These are phyloP conservation scores for Malachius bipustulatus DNA, from an alignment of 2,888 invertebrate species.

Conservation along the genomic window DNA sequence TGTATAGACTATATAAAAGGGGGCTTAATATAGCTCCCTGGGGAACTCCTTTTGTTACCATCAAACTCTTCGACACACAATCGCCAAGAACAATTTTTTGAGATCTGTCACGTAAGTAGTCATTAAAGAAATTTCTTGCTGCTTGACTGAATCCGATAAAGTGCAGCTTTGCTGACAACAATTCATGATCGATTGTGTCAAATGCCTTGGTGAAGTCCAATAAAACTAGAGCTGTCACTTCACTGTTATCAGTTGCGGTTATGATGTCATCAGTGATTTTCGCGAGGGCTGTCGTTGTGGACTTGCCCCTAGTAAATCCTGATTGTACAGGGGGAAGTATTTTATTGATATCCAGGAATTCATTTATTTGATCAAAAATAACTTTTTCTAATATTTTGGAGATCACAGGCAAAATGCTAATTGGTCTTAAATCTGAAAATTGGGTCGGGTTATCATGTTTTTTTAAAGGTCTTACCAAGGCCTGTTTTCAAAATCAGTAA, in stretches of 20 bases:
- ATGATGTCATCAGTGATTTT: background rate
- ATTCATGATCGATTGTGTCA: background rate
- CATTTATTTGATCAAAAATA: background rate
- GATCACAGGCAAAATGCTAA: background rate
- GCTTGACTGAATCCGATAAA: too few species aligned
- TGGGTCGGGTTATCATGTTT: too few species aligned
- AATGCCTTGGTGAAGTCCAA: conserved; percentile 1
- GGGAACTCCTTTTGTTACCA: too few species aligned
- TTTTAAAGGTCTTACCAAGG: too few species aligned
- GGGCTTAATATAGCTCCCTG: conserved; percentile 1
- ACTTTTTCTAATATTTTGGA: background rate
- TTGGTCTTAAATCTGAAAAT: background rate
- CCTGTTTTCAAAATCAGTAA: too few species aligned
- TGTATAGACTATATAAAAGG: too few species aligned
- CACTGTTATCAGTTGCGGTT: background rate
- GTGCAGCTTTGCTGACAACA: conserved; percentile 1
- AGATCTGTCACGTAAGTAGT: too few species aligned
- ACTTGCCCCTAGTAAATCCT: background rate
- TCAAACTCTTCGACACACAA: too few species aligned
- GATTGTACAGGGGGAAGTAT: background rate
- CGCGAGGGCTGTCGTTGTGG: background rate
- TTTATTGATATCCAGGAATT: background rate
- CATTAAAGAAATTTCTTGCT: too few species aligned
- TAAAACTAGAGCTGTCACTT: background rate
- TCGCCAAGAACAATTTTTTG: too few species aligned